These are phyloP conservation scores for Martes martes DNA, from an alignment of 2,113 vertebrate species.

Conservation along the genomic window DNA sequence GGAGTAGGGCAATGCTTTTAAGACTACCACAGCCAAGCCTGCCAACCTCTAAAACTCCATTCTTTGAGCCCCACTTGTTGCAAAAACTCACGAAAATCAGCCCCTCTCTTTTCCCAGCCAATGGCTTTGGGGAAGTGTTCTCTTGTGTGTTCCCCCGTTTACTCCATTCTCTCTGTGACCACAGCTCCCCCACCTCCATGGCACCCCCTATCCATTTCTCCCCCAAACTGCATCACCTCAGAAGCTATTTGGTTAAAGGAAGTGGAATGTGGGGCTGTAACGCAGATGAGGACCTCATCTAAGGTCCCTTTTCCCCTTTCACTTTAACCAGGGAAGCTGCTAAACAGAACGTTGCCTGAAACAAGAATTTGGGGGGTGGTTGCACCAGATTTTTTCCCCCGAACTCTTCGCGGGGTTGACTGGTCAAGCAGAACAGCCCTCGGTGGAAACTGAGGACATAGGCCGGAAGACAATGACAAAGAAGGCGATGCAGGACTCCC, in stretches of 20 bases:
- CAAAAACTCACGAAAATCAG: not conserved
- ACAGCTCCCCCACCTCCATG: not conserved
- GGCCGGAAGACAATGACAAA: slow-evolving; percentile 88
- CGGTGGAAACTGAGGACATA: slow-evolving; percentile 81
- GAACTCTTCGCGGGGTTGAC: slow-evolving; percentile 82
- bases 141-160: not conserved
- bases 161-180: not conserved
- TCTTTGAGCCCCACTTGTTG: not conserved
- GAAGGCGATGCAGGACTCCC: slow-evolving; percentile 77
- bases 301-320: slow-evolving; percentile 83
- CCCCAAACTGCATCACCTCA: slow-evolving; percentile 63
- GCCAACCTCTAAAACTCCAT: not conserved
- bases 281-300: slow-evolving; percentile 87
- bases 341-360: slow-evolving; percentile 81
- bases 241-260: slow-evolving; percentile 91
- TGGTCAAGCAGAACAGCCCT: slow-evolving; percentile 76
- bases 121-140: not conserved
- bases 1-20: not conserved
- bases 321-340: slow-evolving; percentile 90
- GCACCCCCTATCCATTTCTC: not conserved
- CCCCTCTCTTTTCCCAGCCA: not conserved
- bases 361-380: slow-evolving; percentile 80
- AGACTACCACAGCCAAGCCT: not conserved
- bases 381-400: slow-evolving; percentile 87
- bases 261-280: slow-evolving; percentile 89